phyloP scores from a whole-genome alignment of 2,113 vertebrate genomes.

The Anseranas semipalmata region DNA sequence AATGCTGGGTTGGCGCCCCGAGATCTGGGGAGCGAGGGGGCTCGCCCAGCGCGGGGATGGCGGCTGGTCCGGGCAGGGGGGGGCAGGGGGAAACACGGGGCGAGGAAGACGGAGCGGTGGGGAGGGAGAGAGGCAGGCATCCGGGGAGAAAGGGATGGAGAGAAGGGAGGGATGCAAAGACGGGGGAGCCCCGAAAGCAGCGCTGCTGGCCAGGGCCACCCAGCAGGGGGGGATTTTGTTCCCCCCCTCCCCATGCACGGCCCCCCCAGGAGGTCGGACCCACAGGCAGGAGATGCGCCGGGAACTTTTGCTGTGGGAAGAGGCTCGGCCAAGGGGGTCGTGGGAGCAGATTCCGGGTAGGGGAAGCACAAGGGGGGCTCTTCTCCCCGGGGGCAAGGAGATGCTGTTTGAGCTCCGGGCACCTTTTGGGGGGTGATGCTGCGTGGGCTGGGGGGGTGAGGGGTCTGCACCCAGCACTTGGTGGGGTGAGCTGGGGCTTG shows the following conservation, averaged over 20 bases:
- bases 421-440: not conserved
- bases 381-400: not conserved
- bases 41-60: fast-evolving
- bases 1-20: not conserved
- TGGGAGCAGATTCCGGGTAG: not conserved
- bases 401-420: not conserved
- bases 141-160: not conserved
- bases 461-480: fast-evolving
- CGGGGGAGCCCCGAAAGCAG: not conserved
- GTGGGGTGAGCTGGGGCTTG: not conserved
- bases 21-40: fast-evolving
- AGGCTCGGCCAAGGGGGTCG: not conserved
- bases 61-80: no score
- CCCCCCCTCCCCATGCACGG: no score
- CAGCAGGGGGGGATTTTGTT: not conserved
- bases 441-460: fast-evolving
- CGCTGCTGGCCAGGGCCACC: not conserved
- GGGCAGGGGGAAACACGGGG: not conserved
- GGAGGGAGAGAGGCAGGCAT: no score
- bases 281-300: no score
- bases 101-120: not conserved
- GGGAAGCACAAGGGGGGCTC: not conserved
- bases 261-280: not conserved
- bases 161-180: not conserved
- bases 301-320: not conserved